A percentile compares a stretch with the other conserved stretches of the same genome.
phyloP scores from a whole-genome alignment of 2,888 invertebrate species.

The Erynnis tages region DNA sequence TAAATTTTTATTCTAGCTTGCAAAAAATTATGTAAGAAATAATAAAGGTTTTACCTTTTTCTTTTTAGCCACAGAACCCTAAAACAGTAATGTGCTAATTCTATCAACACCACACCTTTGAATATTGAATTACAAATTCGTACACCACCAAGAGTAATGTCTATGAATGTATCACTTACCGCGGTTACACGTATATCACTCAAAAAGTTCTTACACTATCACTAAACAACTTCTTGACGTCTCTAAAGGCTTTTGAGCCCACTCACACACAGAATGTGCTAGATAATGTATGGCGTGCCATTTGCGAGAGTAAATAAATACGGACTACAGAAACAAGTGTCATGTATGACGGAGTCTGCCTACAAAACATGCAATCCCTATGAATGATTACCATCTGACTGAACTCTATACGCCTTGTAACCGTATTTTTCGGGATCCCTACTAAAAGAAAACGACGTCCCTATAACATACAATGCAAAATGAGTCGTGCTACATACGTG shows the following conservation, averaged over 20 bases:
- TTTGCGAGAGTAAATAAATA: slow-evolving; percentile 61
- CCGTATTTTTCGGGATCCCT: slow-evolving; percentile 57
- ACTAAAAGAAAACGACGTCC: slow-evolving; percentile 49
- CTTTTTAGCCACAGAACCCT: neutral
- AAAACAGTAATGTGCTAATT: too few species aligned
- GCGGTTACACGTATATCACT: slow-evolving; percentile 16
- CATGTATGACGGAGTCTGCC: slow-evolving; percentile 55
- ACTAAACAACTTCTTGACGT: slow-evolving; percentile 43
- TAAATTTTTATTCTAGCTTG: neutral
- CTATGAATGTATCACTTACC: slow-evolving; percentile 25
- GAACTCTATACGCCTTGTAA: slow-evolving; percentile 57
- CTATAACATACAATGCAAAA: slow-evolving; percentile 49
- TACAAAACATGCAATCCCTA: slow-evolving; percentile 70
- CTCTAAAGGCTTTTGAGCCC: slow-evolving; percentile 38
- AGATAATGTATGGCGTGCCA: slow-evolving; percentile 45
- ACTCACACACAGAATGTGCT: slow-evolving; percentile 35
- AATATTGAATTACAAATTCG: neutral
- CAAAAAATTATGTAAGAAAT: neutral
- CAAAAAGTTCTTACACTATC: slow-evolving; percentile 33
- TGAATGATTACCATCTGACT: slow-evolving; percentile 66
- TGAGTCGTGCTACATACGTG: slow-evolving; percentile 51
- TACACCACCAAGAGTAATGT: neutral
- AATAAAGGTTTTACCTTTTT: neutral
- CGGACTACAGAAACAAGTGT: slow-evolving; percentile 58
- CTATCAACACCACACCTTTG: too few species aligned